These are phyloP conservation scores for Agrilus biguttatus DNA, from an alignment of 2,888 invertebrate genomes.

Conservation along the genomic window DNA sequence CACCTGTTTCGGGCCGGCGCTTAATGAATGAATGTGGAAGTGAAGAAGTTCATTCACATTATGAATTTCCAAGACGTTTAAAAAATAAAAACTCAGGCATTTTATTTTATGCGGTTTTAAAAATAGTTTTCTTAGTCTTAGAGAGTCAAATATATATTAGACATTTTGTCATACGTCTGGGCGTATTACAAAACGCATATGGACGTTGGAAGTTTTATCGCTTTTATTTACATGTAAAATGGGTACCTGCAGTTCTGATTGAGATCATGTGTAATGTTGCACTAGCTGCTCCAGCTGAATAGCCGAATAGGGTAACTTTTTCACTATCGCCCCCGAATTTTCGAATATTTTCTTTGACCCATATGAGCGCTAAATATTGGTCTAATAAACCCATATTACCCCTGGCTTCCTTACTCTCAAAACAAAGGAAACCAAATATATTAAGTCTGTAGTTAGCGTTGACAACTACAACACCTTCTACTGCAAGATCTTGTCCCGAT, in stretches of 20 bases:
- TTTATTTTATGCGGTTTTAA: no score
- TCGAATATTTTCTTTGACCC: slow-evolving; percentile 62
- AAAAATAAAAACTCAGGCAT: no score
- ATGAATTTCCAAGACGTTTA: no score
- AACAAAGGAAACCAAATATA: slow-evolving; percentile 52
- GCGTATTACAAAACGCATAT: no score
- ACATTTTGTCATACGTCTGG: no score
- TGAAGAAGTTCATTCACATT: no score
- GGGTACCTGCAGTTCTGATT: slow-evolving; percentile 45
- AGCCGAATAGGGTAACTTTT: slow-evolving; percentile 68
- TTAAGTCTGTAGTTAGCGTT: slow-evolving; percentile 56
- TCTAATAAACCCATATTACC: slow-evolving; percentile 82
- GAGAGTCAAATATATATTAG: no score
- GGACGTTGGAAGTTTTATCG: no score
- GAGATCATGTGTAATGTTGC: slow-evolving; percentile 52
- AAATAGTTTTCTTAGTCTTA: no score
- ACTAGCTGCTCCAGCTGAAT: slow-evolving; percentile 63
- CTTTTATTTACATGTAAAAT: no score
- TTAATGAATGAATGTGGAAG: no score
- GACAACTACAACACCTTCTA: slow-evolving; percentile 55
- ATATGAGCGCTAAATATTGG: slow-evolving; percentile 64
- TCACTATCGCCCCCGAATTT: slow-evolving; percentile 70
- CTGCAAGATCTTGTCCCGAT: slow-evolving; percentile 58
- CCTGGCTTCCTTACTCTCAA: slow-evolving; percentile 41
- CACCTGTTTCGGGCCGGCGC: no score